Evolutionary conservation across 2,113 vertebrate species (phyloP).

Genomic region (Pogona vitticeps): DNA sequence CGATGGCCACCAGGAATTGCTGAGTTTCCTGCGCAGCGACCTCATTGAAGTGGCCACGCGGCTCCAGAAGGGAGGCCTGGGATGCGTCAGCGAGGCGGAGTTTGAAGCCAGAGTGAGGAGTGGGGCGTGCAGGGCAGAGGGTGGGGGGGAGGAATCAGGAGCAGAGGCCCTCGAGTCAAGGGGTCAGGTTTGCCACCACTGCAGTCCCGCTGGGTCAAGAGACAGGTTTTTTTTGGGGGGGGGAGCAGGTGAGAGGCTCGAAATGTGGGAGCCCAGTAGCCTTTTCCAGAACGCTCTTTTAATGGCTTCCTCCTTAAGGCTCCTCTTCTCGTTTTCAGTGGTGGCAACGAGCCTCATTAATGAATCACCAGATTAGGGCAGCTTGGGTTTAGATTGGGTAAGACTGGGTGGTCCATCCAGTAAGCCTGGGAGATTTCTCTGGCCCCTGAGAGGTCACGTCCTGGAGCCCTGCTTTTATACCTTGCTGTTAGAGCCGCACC

Average conservation of each 20-base stretch:
- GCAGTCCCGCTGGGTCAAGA: too few species aligned
- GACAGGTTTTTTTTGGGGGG: too few species aligned
- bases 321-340: not conserved
- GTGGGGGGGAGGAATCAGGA: accelerated
- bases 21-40: constrained; percentile 91
- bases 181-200: not conserved
- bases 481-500: not conserved
- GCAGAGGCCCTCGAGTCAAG: too few species aligned
- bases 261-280: too few species aligned
- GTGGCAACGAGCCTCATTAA: not conserved
- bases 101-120: constrained; percentile 87
- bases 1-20: constrained; percentile 88
- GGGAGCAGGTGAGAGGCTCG: too few species aligned
- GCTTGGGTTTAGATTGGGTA: not conserved
- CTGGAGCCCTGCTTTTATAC: not conserved
- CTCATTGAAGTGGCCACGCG: constrained; percentile 93
- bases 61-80: constrained; percentile 94
- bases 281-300: not conserved
- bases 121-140: not conserved
- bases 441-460: not conserved
- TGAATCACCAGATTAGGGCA: not conserved
- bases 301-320: not conserved
- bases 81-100: constrained; percentile 88
- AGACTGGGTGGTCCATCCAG: not conserved
- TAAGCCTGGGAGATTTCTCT: not conserved